phyloP scores from a whole-genome alignment of 1,140 invertebrate genomes.

The Calephelis virginiensis region DNA sequence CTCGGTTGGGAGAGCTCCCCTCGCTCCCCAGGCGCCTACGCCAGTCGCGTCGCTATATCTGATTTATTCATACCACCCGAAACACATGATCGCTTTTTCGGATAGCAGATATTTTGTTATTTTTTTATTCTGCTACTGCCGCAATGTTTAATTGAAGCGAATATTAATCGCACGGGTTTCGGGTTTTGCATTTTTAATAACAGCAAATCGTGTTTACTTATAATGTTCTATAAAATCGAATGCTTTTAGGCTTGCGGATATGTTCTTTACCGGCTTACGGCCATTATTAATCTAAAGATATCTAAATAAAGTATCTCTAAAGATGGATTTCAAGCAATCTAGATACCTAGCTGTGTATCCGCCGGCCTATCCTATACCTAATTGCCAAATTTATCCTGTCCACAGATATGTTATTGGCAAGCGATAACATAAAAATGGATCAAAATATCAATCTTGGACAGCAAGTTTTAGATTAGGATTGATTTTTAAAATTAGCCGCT shows the following conservation, averaged over 20 bases:
- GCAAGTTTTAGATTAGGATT: no score
- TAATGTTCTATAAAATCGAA: background rate
- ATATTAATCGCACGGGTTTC: conserved; percentile 41
- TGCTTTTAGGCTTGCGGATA: background rate
- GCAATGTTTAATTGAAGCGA: conserved; percentile 44
- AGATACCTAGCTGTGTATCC: no score
- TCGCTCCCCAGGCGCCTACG: conserved; percentile 56
- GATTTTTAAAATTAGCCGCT: no score
- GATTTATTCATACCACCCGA: conserved; percentile 74
- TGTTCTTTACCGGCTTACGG: background rate
- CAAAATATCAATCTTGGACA: no score
- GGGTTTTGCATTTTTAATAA: conserved; percentile 40
- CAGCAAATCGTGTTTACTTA: conserved; percentile 23
- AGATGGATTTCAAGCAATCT: no score
- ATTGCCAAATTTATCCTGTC: no score
- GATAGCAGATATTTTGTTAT: conserved; percentile 52
- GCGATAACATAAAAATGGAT: no score
- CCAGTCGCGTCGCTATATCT: conserved; percentile 62
- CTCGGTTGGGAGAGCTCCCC: conserved; percentile 45
- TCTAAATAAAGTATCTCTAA: no score
- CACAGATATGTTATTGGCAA: no score
- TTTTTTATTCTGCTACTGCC: conserved; percentile 41
- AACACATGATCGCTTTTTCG: conserved; percentile 70
- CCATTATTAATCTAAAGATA: no score
- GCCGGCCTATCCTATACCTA: no score